phyloP scores from a whole-genome alignment of 2,797 vertebrate species.

The Leptatherina wallacei region DNA sequence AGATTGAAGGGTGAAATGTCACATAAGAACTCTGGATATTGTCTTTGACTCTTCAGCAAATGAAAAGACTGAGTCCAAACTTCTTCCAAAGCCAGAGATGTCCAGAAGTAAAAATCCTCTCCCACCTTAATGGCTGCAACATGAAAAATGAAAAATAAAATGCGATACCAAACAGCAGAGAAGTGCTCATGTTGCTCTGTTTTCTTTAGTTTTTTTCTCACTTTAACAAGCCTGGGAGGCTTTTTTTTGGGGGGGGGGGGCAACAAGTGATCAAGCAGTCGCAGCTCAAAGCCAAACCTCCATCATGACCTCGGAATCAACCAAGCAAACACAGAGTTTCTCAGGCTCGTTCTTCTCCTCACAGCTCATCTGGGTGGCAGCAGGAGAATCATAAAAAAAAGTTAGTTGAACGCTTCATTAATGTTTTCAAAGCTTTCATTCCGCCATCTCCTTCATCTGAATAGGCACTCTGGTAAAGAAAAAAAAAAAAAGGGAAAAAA shows the following conservation, averaged over 20 bases:
- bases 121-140: slow-evolving; percentile 10
- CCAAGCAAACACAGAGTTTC: slow-evolving; percentile 62
- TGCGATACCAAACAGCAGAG: slow-evolving; percentile 5
- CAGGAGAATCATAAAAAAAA: slow-evolving; percentile 45
- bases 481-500: too few species aligned
- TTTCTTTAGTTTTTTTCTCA: slow-evolving; percentile 23
- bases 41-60: background rate
- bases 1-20: too few species aligned
- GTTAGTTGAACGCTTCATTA: slow-evolving; percentile 74
- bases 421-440: slow-evolving; percentile 75
- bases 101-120: background rate
- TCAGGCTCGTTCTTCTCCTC: slow-evolving; percentile 89
- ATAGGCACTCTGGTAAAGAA: slow-evolving; percentile 71
- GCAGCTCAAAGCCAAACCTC: slow-evolving; percentile 43
- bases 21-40: background rate
- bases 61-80: background rate
- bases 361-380: slow-evolving; percentile 86
- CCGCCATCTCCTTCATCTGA: slow-evolving; percentile 68
- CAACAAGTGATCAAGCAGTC: slow-evolving; percentile 54
- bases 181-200: slow-evolving; percentile 29
- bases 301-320: slow-evolving; percentile 66
- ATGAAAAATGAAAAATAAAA: slow-evolving; percentile 3
- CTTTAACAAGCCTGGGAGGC: slow-evolving; percentile 20
- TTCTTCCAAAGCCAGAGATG: background rate
- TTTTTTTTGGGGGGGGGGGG: slow-evolving; percentile 17